phyloP scores from a whole-genome alignment of 2,113 vertebrate genomes.

The Scopus umbretta region DNA sequence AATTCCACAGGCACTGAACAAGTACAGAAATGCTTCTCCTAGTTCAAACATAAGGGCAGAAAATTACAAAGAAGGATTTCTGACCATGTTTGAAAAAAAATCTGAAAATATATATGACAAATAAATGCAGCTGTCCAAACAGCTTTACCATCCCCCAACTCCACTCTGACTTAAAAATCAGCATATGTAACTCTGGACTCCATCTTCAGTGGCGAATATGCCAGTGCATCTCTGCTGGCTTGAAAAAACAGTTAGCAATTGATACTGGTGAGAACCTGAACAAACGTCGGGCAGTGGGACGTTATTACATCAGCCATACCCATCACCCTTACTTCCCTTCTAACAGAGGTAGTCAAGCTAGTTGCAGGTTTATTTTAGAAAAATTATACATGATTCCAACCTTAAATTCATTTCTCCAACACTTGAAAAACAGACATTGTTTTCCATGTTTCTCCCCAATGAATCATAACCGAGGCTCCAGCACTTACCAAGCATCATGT shows the following conservation, averaged over 20 bases:
- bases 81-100: neutral
- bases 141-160: neutral
- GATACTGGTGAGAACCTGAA: neutral
- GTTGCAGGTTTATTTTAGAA: neutral
- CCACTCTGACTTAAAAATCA: neutral
- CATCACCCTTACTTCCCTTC: neutral
- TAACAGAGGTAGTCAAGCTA: neutral
- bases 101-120: neutral
- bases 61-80: neutral
- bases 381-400: neutral
- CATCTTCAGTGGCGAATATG: neutral
- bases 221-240: neutral
- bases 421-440: conserved; percentile 24
- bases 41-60: neutral
- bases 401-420: neutral
- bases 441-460: neutral
- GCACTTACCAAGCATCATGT: conserved; percentile 39
- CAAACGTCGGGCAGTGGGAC: rapidly evolving
- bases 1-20: neutral
- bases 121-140: conserved; percentile 19
- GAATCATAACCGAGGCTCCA: conserved; percentile 20
- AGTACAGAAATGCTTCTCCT: neutral
- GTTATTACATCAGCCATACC: neutral
- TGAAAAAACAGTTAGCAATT: neutral
- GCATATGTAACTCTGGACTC: neutral